Base-by-base conservation (phyloP, 2,888 invertebrate species). In the Meganola albula region DNA sequence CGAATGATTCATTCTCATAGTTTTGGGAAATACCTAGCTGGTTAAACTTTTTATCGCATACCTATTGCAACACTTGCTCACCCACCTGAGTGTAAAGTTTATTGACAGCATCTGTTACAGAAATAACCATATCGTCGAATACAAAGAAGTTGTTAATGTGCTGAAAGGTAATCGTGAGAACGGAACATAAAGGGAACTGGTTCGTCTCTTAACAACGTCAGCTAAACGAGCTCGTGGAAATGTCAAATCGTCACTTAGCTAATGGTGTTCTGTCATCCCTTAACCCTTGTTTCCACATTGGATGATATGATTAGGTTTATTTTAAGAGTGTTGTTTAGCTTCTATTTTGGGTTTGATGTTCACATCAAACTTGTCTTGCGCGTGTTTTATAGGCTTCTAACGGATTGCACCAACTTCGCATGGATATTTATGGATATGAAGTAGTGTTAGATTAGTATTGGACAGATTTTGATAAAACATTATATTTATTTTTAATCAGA, bases 211-310 rank as follows among this genome's bases (percentile, higher is more conserved):
- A 48, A 55, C 49, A 49, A 47, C 26, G 26, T n/a, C n/a, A 45
- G 48, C 58, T 60, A 53, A 67, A 66, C 46, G 57, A 52, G 58
- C 58, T 71, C 61, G 65, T 63, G 65, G 64, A 68, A 61, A 66
- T 69, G 73, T 79, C 78, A 70, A 65, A 67, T 80, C 77, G 69
- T 77, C 82, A 79, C 78, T 58, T 59, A 55, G 53, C 65, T 83
- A 83, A 84, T 84, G 74, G 76, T 71, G 62, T 63, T 75, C 72
- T 74, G 78, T 83, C 83, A 70, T 71, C 74, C 74, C 73, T 75
- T 76, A 77, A 77, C 71, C 66, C 64, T 58, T 69, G 63, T 74
- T 79, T 82, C 80, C 78, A 68, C 71, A 55, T 71, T 63, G 63
- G 57, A 43, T 61, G 45, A 58, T 54, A 54, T 61, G 53, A 63